Conservation (phyloP, 2,113 vertebrate species). For the Ceyx melanurus region DNA sequence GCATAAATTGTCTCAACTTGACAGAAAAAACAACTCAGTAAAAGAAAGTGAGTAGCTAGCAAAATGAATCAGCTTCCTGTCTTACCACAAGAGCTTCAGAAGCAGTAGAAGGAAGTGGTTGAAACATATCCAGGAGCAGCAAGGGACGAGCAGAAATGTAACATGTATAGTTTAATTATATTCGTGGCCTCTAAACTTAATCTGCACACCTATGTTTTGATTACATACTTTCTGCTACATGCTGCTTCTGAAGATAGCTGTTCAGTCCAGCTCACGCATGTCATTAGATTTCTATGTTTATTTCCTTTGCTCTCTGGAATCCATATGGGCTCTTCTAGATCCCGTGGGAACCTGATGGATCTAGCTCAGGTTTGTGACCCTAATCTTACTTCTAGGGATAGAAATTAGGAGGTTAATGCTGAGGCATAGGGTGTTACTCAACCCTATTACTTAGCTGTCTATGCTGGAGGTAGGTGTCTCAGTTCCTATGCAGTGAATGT, state of each 20-base stretch:
- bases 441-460: not conserved
- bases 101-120: not conserved
- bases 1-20: not conserved
- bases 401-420: not conserved
- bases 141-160: not conserved
- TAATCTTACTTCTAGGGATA: not conserved
- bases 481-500: not conserved
- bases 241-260: not conserved
- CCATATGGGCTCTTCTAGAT: not conserved
- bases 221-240: not conserved
- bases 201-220: not conserved
- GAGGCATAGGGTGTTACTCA: not conserved
- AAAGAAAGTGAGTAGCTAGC: not conserved
- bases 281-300: not conserved
- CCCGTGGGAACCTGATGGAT: not conserved
- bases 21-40: not conserved
- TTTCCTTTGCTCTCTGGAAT: not conserved
- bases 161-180: not conserved
- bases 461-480: not conserved
- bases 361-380: not conserved
- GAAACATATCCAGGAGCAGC: not conserved
- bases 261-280: not conserved
- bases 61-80: not conserved
- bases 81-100: not conserved
- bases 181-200: not conserved